Evolutionary conservation across 2,888 invertebrate genomes (phyloP).

Genomic region (Drosophila meridionalis): DNA sequence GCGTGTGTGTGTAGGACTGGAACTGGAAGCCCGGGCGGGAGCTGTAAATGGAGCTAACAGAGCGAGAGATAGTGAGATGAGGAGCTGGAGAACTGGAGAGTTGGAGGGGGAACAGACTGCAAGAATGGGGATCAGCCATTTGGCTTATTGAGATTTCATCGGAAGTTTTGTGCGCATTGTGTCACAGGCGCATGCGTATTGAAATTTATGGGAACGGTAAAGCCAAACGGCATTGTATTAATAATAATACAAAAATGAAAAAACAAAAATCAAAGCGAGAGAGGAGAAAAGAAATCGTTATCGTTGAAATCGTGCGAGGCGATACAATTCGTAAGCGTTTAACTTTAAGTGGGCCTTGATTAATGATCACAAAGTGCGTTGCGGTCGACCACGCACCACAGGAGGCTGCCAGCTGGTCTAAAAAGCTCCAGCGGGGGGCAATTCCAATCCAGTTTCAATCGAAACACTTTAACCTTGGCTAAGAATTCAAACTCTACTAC

Average conservation of each 20-base stretch:
- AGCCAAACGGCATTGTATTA: conserved; percentile 75
- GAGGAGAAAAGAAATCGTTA: conserved; percentile 61
- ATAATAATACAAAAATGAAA: conserved; percentile 47
- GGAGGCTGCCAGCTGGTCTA: conserved; percentile 53
- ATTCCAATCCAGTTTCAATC: conserved; percentile 25
- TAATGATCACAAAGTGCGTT: conserved; percentile 68
- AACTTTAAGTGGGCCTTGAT: conserved; percentile 77
- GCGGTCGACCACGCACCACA: conserved; percentile 68
- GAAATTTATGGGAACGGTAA: conserved; percentile 78
- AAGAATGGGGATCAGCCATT: conserved; percentile 52
- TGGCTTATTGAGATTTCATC: conserved; percentile 79
- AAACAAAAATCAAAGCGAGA: conserved; percentile 31
- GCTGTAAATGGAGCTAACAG: conserved; percentile 7
- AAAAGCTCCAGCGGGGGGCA: conserved; percentile 51
- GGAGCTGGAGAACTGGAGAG: background rate
- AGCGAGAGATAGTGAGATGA: background rate
- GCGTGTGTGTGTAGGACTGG: conserved; percentile 20
- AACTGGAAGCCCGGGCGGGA: conserved; percentile 17
- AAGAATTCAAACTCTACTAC: conserved; percentile 1
- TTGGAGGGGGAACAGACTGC: background rate
- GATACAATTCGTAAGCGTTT: conserved; percentile 79
- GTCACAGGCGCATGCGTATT: conserved; percentile 72
- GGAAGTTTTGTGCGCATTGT: conserved; percentile 73
- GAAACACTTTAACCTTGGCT: conserved; percentile 30
- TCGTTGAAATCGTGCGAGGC: conserved; percentile 72